Conservation (phyloP, 30 jellyfish, hydroid and myxozoan genomes). For the Pseudorhiza aurosa region DNA sequence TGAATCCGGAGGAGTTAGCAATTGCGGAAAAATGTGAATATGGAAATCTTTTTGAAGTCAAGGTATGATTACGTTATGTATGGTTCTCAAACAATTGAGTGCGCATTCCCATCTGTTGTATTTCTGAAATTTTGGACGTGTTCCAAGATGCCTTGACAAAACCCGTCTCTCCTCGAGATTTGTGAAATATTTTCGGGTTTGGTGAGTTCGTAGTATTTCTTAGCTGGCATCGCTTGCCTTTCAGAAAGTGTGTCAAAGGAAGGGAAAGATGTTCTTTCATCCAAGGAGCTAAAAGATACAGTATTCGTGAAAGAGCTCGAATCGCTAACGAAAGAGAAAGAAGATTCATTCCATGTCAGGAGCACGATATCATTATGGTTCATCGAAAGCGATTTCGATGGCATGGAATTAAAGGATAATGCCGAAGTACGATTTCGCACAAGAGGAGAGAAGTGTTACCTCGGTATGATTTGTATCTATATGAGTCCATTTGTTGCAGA, state of each 20-base stretch:
- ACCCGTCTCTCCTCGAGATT: too few species aligned
- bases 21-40: too few species aligned
- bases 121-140: too few species aligned
- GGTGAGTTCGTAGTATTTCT: too few species aligned
- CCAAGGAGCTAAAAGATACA: conserved; percentile 21
- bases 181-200: too few species aligned
- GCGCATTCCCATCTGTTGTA: too few species aligned
- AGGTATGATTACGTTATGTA: too few species aligned
- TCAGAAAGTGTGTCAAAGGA: conserved; percentile 76
- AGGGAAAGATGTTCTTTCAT: conserved; percentile 73
- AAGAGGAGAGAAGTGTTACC: conserved; percentile 68
- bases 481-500: background rate
- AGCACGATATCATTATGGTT: conserved; percentile 72
- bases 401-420: conserved; percentile 70
- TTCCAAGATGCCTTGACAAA: too few species aligned
- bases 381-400: conserved; percentile 79
- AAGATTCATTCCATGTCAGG: background rate
- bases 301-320: conserved; percentile 20
- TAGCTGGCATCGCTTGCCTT: too few species aligned
- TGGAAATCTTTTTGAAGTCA: too few species aligned
- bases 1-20: too few species aligned
- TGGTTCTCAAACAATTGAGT: too few species aligned
- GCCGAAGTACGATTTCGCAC: conserved; percentile 76
- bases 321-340: conserved; percentile 53
- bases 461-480: conserved; percentile 6